phyloP scores from a whole-genome alignment of 1,140 invertebrate species.

The Rhagoletis pomonella region DNA sequence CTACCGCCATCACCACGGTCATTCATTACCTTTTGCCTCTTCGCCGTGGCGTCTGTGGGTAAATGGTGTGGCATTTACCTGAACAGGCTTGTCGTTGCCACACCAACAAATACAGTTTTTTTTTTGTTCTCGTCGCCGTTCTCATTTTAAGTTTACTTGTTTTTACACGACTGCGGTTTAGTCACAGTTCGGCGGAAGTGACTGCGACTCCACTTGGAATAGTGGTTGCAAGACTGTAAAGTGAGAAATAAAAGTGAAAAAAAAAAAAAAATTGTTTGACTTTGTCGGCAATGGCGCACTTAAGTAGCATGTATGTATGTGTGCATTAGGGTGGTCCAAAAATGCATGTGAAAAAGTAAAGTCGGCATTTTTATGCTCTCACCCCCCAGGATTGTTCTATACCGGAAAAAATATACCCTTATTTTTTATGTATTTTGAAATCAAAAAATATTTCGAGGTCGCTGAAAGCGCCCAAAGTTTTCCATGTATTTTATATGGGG shows the following conservation, averaged over 20 bases:
- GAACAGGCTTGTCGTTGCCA: background rate
- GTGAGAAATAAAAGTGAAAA: background rate
- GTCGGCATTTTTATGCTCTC: no score
- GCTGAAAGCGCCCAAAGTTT: no score
- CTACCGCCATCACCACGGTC: background rate
- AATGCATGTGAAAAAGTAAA: no score
- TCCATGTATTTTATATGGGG: no score
- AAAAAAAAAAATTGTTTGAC: constrained; percentile 21
- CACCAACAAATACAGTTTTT: background rate
- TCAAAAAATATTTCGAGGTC: no score
- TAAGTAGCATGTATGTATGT: background rate
- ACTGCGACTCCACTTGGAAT: constrained; percentile 17
- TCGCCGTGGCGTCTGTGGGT: background rate
- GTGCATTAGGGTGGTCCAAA: no score
- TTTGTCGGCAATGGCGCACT: background rate
- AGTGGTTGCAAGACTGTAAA: background rate
- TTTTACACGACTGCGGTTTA: constrained; percentile 53
- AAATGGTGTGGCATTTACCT: constrained; percentile 15
- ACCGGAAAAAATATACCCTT: no score
- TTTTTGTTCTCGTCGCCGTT: background rate
- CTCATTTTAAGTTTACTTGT: constrained; percentile 33
- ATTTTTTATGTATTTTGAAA: no score
- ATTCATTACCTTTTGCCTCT: background rate
- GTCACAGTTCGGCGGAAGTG: constrained; percentile 47
- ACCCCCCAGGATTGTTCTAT: no score